These are phyloP conservation scores for Phthorimaea operculella DNA, from an alignment of 1,140 invertebrate genomes.

Conservation along the genomic window DNA sequence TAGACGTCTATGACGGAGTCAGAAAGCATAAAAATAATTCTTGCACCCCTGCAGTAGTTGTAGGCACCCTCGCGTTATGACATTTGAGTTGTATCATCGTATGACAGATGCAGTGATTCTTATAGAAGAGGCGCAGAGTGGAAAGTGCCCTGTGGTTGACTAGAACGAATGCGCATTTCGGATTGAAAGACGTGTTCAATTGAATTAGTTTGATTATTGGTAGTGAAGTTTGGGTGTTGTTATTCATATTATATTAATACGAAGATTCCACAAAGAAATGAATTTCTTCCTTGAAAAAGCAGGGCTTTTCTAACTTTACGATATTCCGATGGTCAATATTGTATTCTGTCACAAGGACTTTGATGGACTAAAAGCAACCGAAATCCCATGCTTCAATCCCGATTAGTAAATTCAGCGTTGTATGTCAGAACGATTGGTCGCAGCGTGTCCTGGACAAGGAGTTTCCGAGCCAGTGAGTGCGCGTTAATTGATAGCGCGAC, in stretches of 20 bases:
- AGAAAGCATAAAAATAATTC: slow-evolving; percentile 30
- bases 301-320: no score
- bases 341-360: no score
- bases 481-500: slow-evolving; percentile 18
- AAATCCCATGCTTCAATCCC: no score
- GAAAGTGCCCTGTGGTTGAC: slow-evolving; percentile 7
- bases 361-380: no score
- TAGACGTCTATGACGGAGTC: slow-evolving; percentile 18
- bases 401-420: no score
- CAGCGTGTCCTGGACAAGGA: not conserved
- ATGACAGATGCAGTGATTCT: not conserved
- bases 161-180: slow-evolving; percentile 15
- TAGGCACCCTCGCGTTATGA: not conserved
- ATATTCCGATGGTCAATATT: no score
- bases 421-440: not conserved
- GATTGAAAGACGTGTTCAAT: slow-evolving; percentile 6
- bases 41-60: slow-evolving; percentile 10
- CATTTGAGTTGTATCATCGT: not conserved
- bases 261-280: no score
- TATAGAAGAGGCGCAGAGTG: not conserved
- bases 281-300: no score
- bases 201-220: not conserved
- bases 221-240: not conserved
- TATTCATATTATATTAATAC: no score
- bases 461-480: slow-evolving; percentile 19